Evolutionary conservation across 2,797 vertebrate species (phyloP).

Genomic region (Eremophila alpestris): DNA sequence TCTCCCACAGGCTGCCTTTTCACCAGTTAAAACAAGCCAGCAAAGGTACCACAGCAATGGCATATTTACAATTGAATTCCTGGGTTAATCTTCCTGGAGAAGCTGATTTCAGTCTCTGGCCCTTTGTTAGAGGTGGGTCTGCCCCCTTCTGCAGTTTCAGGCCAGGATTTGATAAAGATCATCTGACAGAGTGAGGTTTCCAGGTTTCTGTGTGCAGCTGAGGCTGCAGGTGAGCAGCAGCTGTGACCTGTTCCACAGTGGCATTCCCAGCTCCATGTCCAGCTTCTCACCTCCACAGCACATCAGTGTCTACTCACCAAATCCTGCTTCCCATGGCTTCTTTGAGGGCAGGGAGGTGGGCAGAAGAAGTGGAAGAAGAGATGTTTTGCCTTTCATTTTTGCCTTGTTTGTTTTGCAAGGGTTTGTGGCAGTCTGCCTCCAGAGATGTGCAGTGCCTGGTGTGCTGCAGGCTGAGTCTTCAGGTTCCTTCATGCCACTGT

Average conservation of each 20-base stretch:
- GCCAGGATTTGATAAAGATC: not conserved
- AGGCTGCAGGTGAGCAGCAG: not conserved
- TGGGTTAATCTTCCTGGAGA: not conserved
- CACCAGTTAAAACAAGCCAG: not conserved
- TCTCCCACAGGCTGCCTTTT: not conserved
- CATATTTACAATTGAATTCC: not conserved
- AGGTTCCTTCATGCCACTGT: not conserved
- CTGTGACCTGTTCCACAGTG: too few species aligned
- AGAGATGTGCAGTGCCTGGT: rapidly evolving
- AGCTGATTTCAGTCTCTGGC: not conserved
- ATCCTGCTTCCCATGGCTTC: not conserved
- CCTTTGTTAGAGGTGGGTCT: not conserved
- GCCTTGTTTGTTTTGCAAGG: not conserved
- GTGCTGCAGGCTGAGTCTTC: not conserved
- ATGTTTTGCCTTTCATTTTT: not conserved
- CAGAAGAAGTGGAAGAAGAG: not conserved
- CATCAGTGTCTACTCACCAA: not conserved
- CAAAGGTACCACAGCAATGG: not conserved
- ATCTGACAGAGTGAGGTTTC: not conserved
- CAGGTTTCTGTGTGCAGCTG: not conserved
- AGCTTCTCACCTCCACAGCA: rapidly evolving
- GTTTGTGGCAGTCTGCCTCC: not conserved
- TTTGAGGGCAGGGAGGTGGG: not conserved
- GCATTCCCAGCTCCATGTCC: not conserved
- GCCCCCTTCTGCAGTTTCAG: not conserved